phyloP scores from a whole-genome alignment of 2,113 vertebrate genomes.

The Dascyllus trimaculatus region DNA sequence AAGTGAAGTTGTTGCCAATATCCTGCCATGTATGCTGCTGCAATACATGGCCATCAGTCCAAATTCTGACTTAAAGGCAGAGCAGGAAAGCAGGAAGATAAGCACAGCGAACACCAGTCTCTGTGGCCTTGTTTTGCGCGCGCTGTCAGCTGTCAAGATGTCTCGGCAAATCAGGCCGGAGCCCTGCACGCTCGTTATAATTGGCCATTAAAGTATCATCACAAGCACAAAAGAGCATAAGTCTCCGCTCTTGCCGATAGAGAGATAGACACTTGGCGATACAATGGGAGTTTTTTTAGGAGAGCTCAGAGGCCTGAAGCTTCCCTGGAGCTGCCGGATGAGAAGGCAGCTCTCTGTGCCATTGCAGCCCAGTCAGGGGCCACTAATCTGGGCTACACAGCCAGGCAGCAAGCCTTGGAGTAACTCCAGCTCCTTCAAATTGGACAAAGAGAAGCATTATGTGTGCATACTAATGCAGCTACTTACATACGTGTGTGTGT shows the following conservation, averaged over 20 bases:
- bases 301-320: slow-evolving; percentile 19
- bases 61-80: background rate
- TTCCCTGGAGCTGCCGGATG: slow-evolving; percentile 49
- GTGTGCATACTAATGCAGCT: slow-evolving; percentile 13
- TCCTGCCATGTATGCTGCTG: background rate
- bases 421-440: slow-evolving; percentile 30
- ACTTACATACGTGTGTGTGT: background rate
- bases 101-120: slow-evolving; percentile 4
- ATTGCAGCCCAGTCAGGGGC: slow-evolving; percentile 52
- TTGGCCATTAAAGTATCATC: slow-evolving; percentile 64
- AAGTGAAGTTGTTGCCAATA: background rate
- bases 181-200: slow-evolving; percentile 44
- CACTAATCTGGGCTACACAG: slow-evolving; percentile 57
- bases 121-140: slow-evolving; percentile 17
- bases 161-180: slow-evolving; percentile 32
- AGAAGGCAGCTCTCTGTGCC: slow-evolving; percentile 47
- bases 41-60: background rate
- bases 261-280: slow-evolving; percentile 31
- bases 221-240: slow-evolving; percentile 35
- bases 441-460: slow-evolving; percentile 38
- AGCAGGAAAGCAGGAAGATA: slow-evolving; percentile 1
- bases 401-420: slow-evolving; percentile 33
- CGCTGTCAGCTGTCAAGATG: slow-evolving; percentile 37
- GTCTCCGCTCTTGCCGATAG: slow-evolving; percentile 13
- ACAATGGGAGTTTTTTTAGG: slow-evolving; percentile 1